These are phyloP conservation scores for Elephas maximus DNA, from an alignment of 2,113 vertebrate genomes.

Conservation along the genomic window DNA sequence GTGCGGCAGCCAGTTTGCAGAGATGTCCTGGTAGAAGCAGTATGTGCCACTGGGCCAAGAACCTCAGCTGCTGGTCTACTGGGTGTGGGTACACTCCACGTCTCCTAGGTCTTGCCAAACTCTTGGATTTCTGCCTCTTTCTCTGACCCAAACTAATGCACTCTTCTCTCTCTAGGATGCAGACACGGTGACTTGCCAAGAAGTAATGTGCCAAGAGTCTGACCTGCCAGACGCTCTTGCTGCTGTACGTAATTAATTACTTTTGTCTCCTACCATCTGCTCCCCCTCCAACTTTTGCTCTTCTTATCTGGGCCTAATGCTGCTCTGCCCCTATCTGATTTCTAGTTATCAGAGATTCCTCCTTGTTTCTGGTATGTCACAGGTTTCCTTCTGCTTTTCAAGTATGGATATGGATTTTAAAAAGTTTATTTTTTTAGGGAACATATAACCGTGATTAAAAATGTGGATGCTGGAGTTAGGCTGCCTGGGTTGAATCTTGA, in stretches of 20 bases:
- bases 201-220: too few species aligned
- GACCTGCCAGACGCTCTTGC: too few species aligned
- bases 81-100: too few species aligned
- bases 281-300: background rate
- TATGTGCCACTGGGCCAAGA: too few species aligned
- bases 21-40: too few species aligned
- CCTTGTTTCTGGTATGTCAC: background rate
- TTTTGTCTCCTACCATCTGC: background rate
- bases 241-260: background rate
- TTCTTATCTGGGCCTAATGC: background rate
- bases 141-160: too few species aligned
- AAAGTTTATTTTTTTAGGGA: background rate
- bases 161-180: too few species aligned
- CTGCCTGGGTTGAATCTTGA: constrained; percentile 21
- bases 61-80: too few species aligned
- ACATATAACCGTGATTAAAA: background rate
- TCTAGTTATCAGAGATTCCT: background rate
- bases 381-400: background rate
- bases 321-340: background rate
- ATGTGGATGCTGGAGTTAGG: background rate
- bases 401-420: background rate
- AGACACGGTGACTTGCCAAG: too few species aligned
- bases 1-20: too few species aligned
- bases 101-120: too few species aligned
- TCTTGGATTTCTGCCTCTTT: too few species aligned